Base-by-base conservation (phyloP, 2,113 vertebrate species). In the Antennarius striatus region DNA sequence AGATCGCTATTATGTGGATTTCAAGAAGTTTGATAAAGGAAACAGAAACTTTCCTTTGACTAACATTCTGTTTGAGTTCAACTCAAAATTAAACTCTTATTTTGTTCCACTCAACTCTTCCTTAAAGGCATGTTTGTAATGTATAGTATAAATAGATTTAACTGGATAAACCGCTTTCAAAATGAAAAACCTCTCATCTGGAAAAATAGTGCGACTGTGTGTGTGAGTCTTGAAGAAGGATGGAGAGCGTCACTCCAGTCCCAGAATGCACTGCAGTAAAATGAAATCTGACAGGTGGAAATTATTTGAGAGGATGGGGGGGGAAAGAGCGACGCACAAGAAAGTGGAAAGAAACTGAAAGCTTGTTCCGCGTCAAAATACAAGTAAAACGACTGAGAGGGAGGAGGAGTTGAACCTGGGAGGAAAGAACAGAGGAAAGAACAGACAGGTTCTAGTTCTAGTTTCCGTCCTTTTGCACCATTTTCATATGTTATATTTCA, bases 241-340 rank as follows among this genome's bases (percentile, higher is more conserved):
- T 55, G 30, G 61, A 61, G 46, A 64, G 59, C 1, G 1, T 29
- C 28, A 52, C 9, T 22, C 22, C 22, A 22, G 22, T 22, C 22
- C 22, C 22, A 22, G 22, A 22, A 22, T 22, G 22, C 22, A 22
- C 32, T 36, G 32, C 32, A 11, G 56, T 46, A 36, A 53, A 40
- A 82, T 77, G 61, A 79, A 76, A 77, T 70, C 66, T 65, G 83
- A 80, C 76, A 81, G 75, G 63, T 63, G 59, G 77, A 71, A 77
- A 83, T 80, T 42, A 77, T 65, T 54, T 39, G 43, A 63, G 40
- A 62, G 43, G 50, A 57, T 58, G 36, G 39, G 65, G 53, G 2
- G 39, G 66, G 50, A 36, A 36, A 36, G 4, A 7, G 32, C 7
- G 32, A 36, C 7, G 3, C 32, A 36, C 32, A 36, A 7, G 32